A percentile compares a stretch with the other conserved stretches of the same genome.
Conservation (phyloP, 2,888 invertebrate species). For the Cerastis leucographa region DNA sequence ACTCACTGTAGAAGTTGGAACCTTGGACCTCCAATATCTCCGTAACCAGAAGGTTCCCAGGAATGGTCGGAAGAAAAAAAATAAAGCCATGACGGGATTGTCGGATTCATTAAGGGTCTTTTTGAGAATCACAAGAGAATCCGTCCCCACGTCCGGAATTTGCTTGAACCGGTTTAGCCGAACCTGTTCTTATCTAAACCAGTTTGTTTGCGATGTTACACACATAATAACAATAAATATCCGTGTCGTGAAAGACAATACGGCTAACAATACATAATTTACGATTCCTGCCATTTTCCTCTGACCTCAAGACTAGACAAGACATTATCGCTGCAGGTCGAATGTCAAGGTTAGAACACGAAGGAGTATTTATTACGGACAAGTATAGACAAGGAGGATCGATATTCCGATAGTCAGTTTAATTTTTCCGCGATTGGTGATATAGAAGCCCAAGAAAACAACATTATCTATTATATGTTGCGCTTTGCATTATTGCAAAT, state of each 20-base stretch:
- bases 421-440: neutral
- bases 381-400: neutral
- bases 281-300: slow-evolving; percentile 7
- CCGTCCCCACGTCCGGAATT: neutral
- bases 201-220: neutral
- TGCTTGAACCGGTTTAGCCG: neutral
- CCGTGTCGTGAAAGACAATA: slow-evolving; percentile 2
- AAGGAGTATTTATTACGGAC: slow-evolving; percentile 17
- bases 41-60: too few species aligned
- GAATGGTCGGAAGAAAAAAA: too few species aligned
- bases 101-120: too few species aligned
- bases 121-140: neutral
- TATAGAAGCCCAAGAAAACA: neutral
- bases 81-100: too few species aligned
- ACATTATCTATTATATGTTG: too few species aligned
- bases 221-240: neutral
- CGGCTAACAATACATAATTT: slow-evolving; percentile 10
- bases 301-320: slow-evolving; percentile 4
- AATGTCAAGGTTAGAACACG: slow-evolving; percentile 40
- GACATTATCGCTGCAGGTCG: slow-evolving; percentile 26
- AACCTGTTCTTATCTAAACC: neutral
- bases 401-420: slow-evolving; percentile 7
- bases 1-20: too few species aligned
- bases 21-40: too few species aligned
- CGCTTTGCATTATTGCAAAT: too few species aligned